Percentiles rank a stretch among this genome's conserved stretches.
Conservation (phyloP, 2,888 invertebrate genomes). For the Campopleginae sp. region DNA sequence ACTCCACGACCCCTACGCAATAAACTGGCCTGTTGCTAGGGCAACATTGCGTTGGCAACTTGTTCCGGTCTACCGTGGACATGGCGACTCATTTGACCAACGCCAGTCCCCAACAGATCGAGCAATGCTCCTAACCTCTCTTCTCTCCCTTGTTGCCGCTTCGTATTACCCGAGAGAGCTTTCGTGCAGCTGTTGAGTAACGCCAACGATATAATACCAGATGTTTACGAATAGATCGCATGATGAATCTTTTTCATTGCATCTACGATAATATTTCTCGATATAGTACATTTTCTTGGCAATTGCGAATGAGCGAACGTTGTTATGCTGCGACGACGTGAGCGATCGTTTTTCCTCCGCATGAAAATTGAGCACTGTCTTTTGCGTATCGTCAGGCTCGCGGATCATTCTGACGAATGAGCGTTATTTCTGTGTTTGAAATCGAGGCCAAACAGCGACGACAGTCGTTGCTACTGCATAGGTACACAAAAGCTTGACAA, state of each 20-base stretch:
- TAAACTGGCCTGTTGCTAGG: conserved; percentile 36
- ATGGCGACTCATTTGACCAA: conserved; percentile 29
- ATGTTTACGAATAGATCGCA: conserved; percentile 10
- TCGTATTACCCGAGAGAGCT: conserved; percentile 9
- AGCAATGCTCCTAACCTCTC: conserved; percentile 12
- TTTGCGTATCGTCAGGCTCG: neutral
- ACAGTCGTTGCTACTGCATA: neutral
- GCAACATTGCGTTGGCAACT: conserved; percentile 33
- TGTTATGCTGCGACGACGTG: neutral
- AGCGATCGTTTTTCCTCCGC: neutral
- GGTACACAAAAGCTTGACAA: conserved; percentile 13
- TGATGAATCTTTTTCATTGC: neutral
- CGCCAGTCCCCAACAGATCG: conserved; percentile 1
- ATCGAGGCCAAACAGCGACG: conserved; percentile 1
- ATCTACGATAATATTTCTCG: neutral
- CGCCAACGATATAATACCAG: conserved; percentile 23
- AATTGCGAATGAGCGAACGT: neutral
- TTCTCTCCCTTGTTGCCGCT: conserved; percentile 22
- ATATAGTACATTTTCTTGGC: neutral
- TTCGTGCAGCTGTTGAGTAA: neutral
- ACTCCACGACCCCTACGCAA: neutral
- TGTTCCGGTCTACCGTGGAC: conserved; percentile 54
- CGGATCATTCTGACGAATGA: conserved; percentile 11
- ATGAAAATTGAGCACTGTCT: neutral
- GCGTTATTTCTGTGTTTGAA: neutral